Conservation (phyloP, 2,113 vertebrate species). For the Neopipo cinnamomea region DNA sequence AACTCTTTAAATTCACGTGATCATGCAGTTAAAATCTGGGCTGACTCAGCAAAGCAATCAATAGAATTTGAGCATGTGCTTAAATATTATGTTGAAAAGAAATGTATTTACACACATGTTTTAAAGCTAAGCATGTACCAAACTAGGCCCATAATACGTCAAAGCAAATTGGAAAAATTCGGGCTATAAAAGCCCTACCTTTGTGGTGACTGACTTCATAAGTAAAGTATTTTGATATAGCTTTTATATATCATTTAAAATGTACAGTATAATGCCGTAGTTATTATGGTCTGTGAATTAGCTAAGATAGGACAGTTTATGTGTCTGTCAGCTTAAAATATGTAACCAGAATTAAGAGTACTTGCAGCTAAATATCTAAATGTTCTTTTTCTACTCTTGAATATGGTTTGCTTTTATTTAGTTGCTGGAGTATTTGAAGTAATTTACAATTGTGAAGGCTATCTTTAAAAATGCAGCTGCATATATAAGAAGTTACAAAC, state of each 20-base stretch:
- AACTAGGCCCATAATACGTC: background rate
- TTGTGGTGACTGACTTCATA: conserved; percentile 9
- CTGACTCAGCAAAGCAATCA: conserved; percentile 49
- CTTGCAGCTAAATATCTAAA: background rate
- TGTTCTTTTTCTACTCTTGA: background rate
- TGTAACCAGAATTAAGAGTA: background rate
- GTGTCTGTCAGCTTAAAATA: background rate
- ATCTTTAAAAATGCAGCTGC: conserved; percentile 20
- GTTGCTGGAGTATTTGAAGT: background rate
- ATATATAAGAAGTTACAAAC: background rate
- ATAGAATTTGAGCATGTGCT: conserved; percentile 37
- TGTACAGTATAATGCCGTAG: background rate
- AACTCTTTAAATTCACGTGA: conserved; percentile 6
- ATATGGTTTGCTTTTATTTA: background rate
- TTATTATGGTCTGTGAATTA: background rate
- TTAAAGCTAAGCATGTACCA: background rate
- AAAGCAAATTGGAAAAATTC: background rate
- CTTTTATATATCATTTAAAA: conserved; percentile 2
- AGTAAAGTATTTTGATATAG: background rate
- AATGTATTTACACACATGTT: conserved; percentile 7
- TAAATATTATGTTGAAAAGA: conserved; percentile 17
- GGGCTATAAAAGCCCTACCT: conserved; percentile 2
- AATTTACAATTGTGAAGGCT: background rate
- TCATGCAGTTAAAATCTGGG: background rate
- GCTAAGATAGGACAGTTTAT: background rate